Evolutionary conservation across 2,888 invertebrate genomes (phyloP), one percentile per base, ranked within the genome.

Genomic region (Electrophaes corylata): DNA sequence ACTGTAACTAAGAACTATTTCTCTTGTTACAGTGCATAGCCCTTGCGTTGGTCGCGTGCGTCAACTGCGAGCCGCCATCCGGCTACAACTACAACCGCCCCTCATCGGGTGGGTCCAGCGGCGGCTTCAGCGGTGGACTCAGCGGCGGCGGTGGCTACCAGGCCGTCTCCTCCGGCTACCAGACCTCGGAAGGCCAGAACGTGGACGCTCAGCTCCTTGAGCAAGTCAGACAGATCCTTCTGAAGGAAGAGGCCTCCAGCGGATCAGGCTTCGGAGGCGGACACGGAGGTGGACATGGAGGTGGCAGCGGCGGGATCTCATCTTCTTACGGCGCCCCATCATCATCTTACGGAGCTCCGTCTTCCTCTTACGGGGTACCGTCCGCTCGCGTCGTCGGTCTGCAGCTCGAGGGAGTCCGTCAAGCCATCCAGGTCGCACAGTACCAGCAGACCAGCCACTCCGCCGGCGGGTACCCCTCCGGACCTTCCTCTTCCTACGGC

Each of bases 341-440:
- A 23, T 65, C 95, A 86, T 77, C 91, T 66, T 95, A 95, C 72
- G 95, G 95, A 48, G 94, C 90, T 55, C 96, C 96, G 60, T 86
- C 88, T 11, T 56, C 94, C 92, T 75, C 88, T 84, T 76, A 91
- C 90, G 74, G 91, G 48, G 81, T 76, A 26, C 81, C 81, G 4
- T 80, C 80, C 41, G 81, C 82, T 67, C 94, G 95, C 71, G 96
- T 97, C 54, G 96, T 96, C 69, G 97, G 96, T 68, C 95, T 97
- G 86, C 95, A 96, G 86, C 94, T 97, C 65, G 97, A 96, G 75
- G 96, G 96, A 65, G 95, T 96, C 76, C 95, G 96, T 76, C 96
- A 96, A 75, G 96, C 96, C 71, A 95, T 97, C 88, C 96, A 97
- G 84, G 96, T 97, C 65, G 97, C 97, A 40, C 96, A 97, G 78